Percentiles rank a stretch among this genome's conserved stretches.
phyloP scores from a whole-genome alignment of 2,113 vertebrate species.

The Malaclemys terrapin region DNA sequence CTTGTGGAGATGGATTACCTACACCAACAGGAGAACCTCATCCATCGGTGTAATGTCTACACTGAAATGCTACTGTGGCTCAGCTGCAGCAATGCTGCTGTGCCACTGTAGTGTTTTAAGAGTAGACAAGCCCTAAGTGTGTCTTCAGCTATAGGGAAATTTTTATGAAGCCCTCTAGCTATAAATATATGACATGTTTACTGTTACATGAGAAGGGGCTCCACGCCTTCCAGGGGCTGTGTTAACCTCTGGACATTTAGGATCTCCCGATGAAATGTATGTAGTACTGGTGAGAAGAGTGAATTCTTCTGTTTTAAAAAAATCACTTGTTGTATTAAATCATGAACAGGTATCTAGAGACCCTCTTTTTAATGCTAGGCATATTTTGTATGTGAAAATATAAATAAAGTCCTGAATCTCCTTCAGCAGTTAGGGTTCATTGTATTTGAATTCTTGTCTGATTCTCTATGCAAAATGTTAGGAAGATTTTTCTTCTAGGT shows the following conservation, averaged over 20 bases:
- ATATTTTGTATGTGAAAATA: neutral
- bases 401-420: neutral
- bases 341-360: neutral
- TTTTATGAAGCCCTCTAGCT: conserved; percentile 9
- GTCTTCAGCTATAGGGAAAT: neutral
- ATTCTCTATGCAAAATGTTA: neutral
- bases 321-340: neutral
- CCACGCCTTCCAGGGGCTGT: neutral
- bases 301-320: neutral
- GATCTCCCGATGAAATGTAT: neutral
- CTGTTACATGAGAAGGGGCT: neutral
- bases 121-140: neutral
- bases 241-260: neutral
- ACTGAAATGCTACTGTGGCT: neutral
- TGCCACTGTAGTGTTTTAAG: neutral
- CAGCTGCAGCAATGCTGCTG: neutral
- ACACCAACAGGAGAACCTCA: neutral
- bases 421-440: neutral
- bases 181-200: neutral
- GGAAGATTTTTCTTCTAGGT: neutral
- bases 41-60: neutral
- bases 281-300: neutral
- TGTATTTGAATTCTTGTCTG: neutral
- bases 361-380: neutral
- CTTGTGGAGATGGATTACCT: neutral